Conservation (phyloP, 2,113 vertebrate genomes). For the Machaerirhynchus nigripectus region DNA sequence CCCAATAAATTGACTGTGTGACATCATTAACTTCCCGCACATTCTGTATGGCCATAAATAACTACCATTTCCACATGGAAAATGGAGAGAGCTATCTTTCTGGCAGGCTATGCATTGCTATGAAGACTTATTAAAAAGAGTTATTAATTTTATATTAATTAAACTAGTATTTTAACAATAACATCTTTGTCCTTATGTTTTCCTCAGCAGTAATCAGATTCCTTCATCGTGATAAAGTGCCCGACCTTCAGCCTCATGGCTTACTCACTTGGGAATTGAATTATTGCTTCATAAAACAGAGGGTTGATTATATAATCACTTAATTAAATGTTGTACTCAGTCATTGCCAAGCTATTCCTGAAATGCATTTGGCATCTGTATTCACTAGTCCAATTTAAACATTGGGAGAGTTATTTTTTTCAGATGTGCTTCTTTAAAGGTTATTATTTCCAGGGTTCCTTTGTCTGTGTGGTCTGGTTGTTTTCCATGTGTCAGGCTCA, state of each 20-base stretch:
- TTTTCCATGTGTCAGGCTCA: constrained; percentile 32
- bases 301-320: constrained; percentile 69
- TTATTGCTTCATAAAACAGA: constrained; percentile 68
- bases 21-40: constrained; percentile 41
- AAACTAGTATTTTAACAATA: constrained; percentile 46
- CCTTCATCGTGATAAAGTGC: constrained; percentile 57
- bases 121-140: background rate
- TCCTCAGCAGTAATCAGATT: constrained; percentile 53
- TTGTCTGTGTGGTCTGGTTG: constrained; percentile 50
- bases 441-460: constrained; percentile 39
- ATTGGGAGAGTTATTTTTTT: constrained; percentile 12
- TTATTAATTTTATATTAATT: constrained; percentile 62
- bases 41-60: constrained; percentile 27
- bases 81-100: background rate
- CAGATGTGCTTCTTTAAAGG: constrained; percentile 45
- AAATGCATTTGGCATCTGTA: constrained; percentile 53
- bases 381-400: constrained; percentile 17
- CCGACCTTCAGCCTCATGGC: constrained; percentile 24
- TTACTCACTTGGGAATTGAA: constrained; percentile 61
- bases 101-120: background rate
- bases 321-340: constrained; percentile 69
- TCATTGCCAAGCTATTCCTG: constrained; percentile 61
- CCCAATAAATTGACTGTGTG: constrained; percentile 36
- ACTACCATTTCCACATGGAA: background rate
- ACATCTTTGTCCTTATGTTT: constrained; percentile 46